phyloP scores from a whole-genome alignment of 1,140 invertebrate genomes.

The Helicorthomorpha holstii region DNA sequence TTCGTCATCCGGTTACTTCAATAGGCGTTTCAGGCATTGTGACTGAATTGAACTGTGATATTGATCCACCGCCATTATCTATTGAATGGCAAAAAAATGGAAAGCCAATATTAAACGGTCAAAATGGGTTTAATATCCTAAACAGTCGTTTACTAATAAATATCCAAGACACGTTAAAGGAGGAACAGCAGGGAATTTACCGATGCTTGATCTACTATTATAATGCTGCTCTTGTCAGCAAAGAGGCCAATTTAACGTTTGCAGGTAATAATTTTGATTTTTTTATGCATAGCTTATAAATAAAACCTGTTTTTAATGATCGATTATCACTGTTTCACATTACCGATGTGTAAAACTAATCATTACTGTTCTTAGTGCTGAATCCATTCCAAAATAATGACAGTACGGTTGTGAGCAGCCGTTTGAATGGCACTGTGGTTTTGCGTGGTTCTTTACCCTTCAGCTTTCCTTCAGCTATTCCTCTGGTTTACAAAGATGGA shows the following conservation, averaged over 20 bases:
- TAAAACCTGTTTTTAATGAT: background rate
- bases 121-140: background rate
- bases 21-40: background rate
- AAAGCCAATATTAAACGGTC: background rate
- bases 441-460: background rate
- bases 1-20: background rate
- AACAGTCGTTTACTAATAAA: background rate
- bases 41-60: background rate
- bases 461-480: background rate
- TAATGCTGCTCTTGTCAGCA: background rate
- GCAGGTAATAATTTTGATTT: background rate
- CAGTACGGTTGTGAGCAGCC: background rate
- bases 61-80: background rate
- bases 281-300: background rate
- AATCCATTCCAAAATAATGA: background rate
- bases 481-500: background rate
- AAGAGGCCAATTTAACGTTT: background rate
- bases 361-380: background rate
- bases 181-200: background rate
- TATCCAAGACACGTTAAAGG: background rate
- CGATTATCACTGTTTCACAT: background rate
- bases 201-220: background rate
- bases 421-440: background rate
- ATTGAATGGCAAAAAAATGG: background rate
- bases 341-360: background rate